Conservation (phyloP, 2,888 invertebrate genomes). For the Tineola bisselliella region DNA sequence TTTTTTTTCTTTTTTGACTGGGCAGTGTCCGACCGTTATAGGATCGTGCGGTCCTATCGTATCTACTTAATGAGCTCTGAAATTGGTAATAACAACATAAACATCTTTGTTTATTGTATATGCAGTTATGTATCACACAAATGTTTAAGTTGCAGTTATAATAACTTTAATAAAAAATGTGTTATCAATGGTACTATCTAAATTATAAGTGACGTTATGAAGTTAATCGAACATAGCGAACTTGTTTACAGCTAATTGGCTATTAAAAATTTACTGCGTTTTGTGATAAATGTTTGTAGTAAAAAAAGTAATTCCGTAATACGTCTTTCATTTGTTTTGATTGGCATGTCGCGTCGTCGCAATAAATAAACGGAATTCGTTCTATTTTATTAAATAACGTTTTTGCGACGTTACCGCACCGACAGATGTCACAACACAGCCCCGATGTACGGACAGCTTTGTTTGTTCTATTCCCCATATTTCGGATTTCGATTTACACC, state of each 20-base stretch:
- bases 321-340: not conserved
- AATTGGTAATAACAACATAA: slow-evolving; percentile 52
- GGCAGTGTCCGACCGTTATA: slow-evolving; percentile 49
- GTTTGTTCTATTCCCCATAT: slow-evolving; percentile 28
- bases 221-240: not conserved
- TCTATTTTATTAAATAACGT: slow-evolving; percentile 10
- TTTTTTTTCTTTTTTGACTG: slow-evolving; percentile 38
- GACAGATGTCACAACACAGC: slow-evolving; percentile 45
- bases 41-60: slow-evolving; percentile 46
- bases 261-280: not conserved
- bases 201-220: slow-evolving; percentile 1
- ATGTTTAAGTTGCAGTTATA: not conserved
- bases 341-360: slow-evolving; percentile 4
- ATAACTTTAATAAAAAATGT: not conserved
- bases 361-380: not conserved
- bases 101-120: slow-evolving; percentile 2
- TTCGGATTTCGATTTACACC: slow-evolving; percentile 20
- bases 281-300: not conserved
- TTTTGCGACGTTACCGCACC: slow-evolving; percentile 3
- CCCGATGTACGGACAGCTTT: slow-evolving; percentile 21
- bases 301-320: slow-evolving; percentile 2
- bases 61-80: slow-evolving; percentile 51
- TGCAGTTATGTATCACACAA: not conserved
- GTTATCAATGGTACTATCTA: not conserved
- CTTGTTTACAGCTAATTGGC: slow-evolving; percentile 2